These are phyloP conservation scores for Aromia moschata DNA, from an alignment of 2,888 invertebrate genomes.

Conservation along the genomic window DNA sequence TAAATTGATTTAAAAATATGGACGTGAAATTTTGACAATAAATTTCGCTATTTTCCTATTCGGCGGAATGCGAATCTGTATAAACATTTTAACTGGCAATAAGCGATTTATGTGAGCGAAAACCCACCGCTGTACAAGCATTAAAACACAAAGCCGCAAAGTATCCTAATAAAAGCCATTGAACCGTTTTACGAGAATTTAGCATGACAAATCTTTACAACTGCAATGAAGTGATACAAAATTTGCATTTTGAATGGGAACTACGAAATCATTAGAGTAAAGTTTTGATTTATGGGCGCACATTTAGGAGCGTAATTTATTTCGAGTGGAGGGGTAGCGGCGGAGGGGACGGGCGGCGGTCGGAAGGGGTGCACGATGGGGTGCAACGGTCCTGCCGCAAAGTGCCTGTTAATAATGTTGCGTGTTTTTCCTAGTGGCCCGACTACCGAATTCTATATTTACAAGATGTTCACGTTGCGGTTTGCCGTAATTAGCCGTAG, in stretches of 20 bases:
- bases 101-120: not conserved
- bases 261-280: slow-evolving; percentile 40
- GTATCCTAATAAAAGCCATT: slow-evolving; percentile 41
- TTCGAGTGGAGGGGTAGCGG: slow-evolving; percentile 38
- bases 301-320: slow-evolving; percentile 40
- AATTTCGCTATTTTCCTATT: too few relatives aligned
- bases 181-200: slow-evolving; percentile 44
- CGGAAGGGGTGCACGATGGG: slow-evolving; percentile 41
- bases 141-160: slow-evolving; percentile 36
- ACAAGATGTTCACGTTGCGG: slow-evolving; percentile 33
- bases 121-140: not conserved
- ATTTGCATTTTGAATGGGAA: slow-evolving; percentile 41
- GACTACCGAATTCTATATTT: slow-evolving; percentile 29
- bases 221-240: slow-evolving; percentile 29
- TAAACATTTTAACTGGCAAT: not conserved
- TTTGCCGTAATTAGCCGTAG: not conserved
- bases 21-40: too few relatives aligned
- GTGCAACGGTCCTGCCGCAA: slow-evolving; percentile 41
- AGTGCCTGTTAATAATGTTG: slow-evolving; percentile 30
- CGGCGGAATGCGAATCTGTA: too few relatives aligned
- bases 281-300: slow-evolving; percentile 41
- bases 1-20: too few relatives aligned
- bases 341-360: slow-evolving; percentile 40
- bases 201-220: slow-evolving; percentile 40
- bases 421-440: slow-evolving; percentile 18